These are phyloP conservation scores for Psilanteris sp. DNA, from an alignment of 1,140 invertebrate species.

Conservation along the genomic window DNA sequence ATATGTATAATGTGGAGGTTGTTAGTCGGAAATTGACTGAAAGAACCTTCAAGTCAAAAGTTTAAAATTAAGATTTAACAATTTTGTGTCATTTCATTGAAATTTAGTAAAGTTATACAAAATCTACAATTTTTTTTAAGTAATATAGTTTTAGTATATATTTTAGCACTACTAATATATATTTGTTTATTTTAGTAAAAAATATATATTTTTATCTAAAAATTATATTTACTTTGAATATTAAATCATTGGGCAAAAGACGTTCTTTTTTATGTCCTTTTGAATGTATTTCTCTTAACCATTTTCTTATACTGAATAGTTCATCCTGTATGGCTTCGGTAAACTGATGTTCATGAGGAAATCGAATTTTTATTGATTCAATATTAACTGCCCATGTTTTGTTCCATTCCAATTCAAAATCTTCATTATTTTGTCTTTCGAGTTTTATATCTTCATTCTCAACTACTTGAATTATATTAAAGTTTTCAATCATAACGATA, in stretches of 20 bases:
- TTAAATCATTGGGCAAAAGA: slow-evolving; percentile 90
- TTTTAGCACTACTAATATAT: too few species aligned
- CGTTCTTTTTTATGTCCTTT: slow-evolving; percentile 74
- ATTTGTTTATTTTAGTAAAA: too few species aligned
- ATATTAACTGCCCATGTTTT: slow-evolving; percentile 87
- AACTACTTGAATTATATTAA: slow-evolving; percentile 81
- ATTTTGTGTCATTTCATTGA: too few species aligned
- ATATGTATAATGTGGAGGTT: too few species aligned
- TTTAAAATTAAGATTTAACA: too few species aligned
- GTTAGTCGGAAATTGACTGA: too few species aligned
- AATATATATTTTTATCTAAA: too few species aligned
- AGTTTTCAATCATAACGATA: slow-evolving; percentile 87
- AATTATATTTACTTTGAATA: slow-evolving; percentile 85
- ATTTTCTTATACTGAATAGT: slow-evolving; percentile 93
- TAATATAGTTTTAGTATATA: too few species aligned
- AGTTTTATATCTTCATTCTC: slow-evolving; percentile 83
- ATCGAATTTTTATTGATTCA: slow-evolving; percentile 86
- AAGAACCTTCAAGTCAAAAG: too few species aligned
- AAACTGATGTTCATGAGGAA: slow-evolving; percentile 96
- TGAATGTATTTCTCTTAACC: slow-evolving; percentile 88
- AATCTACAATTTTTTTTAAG: too few species aligned
- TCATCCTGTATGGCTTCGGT: slow-evolving; percentile 95
- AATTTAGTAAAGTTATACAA: too few species aligned
- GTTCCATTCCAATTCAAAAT: slow-evolving; percentile 85
- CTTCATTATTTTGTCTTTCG: slow-evolving; percentile 87